phyloP scores from a whole-genome alignment of 2,797 vertebrate genomes.

The Diplodus sargus region DNA sequence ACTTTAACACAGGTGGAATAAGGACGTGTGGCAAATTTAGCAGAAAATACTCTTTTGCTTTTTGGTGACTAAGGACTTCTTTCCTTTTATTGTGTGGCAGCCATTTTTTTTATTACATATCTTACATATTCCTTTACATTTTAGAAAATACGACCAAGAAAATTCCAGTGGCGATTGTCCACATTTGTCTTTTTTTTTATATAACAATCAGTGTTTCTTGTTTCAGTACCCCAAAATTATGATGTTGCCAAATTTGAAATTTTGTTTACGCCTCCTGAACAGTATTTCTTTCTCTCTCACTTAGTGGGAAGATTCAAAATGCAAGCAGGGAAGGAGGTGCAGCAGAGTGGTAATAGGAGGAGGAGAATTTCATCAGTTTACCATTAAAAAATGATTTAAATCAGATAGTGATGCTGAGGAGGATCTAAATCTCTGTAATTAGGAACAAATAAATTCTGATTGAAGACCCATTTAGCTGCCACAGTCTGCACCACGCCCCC shows the following conservation, averaged over 20 bases:
- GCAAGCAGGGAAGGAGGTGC: constrained; percentile 44
- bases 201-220: constrained; percentile 71
- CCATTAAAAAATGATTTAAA: constrained; percentile 30
- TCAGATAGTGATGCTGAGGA: constrained; percentile 10
- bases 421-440: constrained; percentile 28
- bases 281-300: constrained; percentile 72
- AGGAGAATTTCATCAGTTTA: constrained; percentile 20
- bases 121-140: constrained; percentile 70
- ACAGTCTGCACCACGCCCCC: constrained; percentile 38
- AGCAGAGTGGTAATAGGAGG: constrained; percentile 39
- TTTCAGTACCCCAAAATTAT: constrained; percentile 50
- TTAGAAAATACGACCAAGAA: constrained; percentile 72
- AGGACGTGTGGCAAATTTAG: constrained; percentile 74
- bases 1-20: constrained; percentile 78
- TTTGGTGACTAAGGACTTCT: constrained; percentile 68
- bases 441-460: constrained; percentile 30
- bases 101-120: constrained; percentile 72
- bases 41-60: constrained; percentile 68
- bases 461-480: constrained; percentile 44
- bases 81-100: constrained; percentile 78
- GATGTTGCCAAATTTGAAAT: constrained; percentile 78
- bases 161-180: constrained; percentile 58
- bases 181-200: constrained; percentile 48
- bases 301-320: constrained; percentile 56
- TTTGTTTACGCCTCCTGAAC: constrained; percentile 73